Percentiles rank a stretch among this genome's conserved stretches.
phyloP scores from a whole-genome alignment of 2,888 invertebrate species.

The Xylocampa areola region DNA sequence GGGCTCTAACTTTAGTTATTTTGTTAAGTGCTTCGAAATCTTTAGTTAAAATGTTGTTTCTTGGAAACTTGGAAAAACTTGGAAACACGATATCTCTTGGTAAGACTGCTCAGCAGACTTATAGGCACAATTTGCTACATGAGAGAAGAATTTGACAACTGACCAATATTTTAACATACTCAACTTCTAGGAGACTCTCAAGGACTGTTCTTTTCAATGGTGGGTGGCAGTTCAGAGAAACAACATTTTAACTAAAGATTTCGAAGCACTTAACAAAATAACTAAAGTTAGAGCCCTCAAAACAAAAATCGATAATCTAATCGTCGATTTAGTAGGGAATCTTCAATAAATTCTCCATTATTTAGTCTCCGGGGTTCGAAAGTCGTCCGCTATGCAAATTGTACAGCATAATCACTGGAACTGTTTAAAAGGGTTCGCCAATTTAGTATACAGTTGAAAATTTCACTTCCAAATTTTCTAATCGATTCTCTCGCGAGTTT shows the following conservation, averaged over 20 bases:
- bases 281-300: slow-evolving; percentile 4
- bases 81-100: too few relatives aligned
- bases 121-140: too few relatives aligned
- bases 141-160: too few relatives aligned
- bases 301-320: slow-evolving; percentile 49
- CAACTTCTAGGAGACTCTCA: too few relatives aligned
- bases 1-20: slow-evolving; percentile 8
- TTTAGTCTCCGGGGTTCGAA: slow-evolving; percentile 45
- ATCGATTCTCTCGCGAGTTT: slow-evolving; percentile 54
- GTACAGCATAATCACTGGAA: slow-evolving; percentile 75
- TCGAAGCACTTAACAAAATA: slow-evolving; percentile 1
- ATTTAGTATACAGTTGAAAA: slow-evolving; percentile 78
- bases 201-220: too few relatives aligned
- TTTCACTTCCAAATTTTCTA: slow-evolving; percentile 81
- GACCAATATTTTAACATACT: too few relatives aligned
- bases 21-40: neutral
- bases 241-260: neutral
- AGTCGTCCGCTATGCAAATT: slow-evolving; percentile 76
- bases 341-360: slow-evolving; percentile 40
- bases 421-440: slow-evolving; percentile 78
- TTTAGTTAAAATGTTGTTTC: neutral
- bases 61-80: too few relatives aligned
- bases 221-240: too few relatives aligned
- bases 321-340: slow-evolving; percentile 39
- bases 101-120: too few relatives aligned